A percentile compares a stretch with the other conserved stretches of the same genome.
Conservation (phyloP, 1,140 invertebrate genomes). For the Drosophila tsacasi region DNA sequence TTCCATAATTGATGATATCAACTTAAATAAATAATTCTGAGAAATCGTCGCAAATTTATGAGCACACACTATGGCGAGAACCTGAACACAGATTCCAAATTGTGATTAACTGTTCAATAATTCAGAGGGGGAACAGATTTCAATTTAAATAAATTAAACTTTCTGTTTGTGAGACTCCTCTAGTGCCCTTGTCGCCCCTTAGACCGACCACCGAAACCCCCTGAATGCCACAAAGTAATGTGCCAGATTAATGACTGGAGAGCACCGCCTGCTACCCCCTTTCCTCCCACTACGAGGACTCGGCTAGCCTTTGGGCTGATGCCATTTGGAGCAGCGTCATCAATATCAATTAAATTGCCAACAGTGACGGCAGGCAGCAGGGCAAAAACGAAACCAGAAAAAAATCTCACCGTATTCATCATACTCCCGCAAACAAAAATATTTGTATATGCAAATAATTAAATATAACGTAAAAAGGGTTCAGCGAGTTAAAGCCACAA, state of each 20-base stretch:
- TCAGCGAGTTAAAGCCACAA: slow-evolving; percentile 29
- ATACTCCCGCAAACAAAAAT: slow-evolving; percentile 53
- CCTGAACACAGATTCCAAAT: slow-evolving; percentile 42
- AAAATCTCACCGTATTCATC: slow-evolving; percentile 44
- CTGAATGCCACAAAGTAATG: slow-evolving; percentile 35
- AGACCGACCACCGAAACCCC: slow-evolving; percentile 10
- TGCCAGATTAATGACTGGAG: slow-evolving; percentile 62
- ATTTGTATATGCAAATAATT: slow-evolving; percentile 57
- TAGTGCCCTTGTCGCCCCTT: neutral
- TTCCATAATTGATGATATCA: slow-evolving; percentile 35
- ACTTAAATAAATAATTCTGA: slow-evolving; percentile 36
- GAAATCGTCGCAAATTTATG: slow-evolving; percentile 31
- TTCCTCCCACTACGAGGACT: slow-evolving; percentile 5
- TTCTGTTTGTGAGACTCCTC: slow-evolving; percentile 40
- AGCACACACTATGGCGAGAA: slow-evolving; percentile 15
- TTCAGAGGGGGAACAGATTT: slow-evolving; percentile 45
- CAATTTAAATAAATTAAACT: slow-evolving; percentile 63
- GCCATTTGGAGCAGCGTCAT: slow-evolving; percentile 55
- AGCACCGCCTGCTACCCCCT: slow-evolving; percentile 30
- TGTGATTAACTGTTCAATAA: slow-evolving; percentile 51
- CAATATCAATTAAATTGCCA: slow-evolving; percentile 77
- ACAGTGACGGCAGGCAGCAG: slow-evolving; percentile 30
- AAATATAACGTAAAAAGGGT: slow-evolving; percentile 49
- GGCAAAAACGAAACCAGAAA: slow-evolving; percentile 30
- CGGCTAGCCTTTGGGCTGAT: slow-evolving; percentile 14